Conservation (phyloP, 2,113 vertebrate species). For the Pogonocichla stellata region DNA sequence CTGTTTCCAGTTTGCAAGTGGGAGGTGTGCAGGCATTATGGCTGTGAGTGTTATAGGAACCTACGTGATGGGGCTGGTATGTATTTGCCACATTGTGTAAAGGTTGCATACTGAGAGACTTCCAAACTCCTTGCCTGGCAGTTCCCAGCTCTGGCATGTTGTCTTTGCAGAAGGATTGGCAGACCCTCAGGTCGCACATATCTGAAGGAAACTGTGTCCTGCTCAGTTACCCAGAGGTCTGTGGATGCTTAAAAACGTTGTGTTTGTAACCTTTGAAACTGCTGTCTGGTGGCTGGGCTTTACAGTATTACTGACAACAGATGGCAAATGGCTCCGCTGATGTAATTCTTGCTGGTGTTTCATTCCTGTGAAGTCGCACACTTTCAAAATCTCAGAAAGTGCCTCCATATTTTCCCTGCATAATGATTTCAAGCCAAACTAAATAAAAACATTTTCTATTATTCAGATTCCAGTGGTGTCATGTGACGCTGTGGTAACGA, state of each 20-base stretch:
- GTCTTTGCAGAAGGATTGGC: background rate
- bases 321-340: constrained; percentile 25
- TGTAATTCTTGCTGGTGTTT: constrained; percentile 39
- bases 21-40: constrained; percentile 16
- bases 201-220: background rate
- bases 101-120: background rate
- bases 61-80: background rate
- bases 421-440: background rate
- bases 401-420: background rate
- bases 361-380: constrained; percentile 31
- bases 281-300: constrained; percentile 45
- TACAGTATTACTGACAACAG: constrained; percentile 40
- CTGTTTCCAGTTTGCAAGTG: background rate
- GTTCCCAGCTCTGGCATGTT: background rate
- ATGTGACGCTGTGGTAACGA: background rate
- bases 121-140: background rate
- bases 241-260: background rate
- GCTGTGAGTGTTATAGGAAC: background rate
- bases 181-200: background rate
- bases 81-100: background rate
- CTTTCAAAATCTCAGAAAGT: constrained; percentile 25
- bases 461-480: constrained; percentile 33
- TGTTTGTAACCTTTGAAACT: constrained; percentile 64
- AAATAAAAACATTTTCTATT: constrained; percentile 40
- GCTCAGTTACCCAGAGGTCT: background rate